phyloP scores from a whole-genome alignment of 2,888 invertebrate genomes.

The Dynastes grantii region DNA sequence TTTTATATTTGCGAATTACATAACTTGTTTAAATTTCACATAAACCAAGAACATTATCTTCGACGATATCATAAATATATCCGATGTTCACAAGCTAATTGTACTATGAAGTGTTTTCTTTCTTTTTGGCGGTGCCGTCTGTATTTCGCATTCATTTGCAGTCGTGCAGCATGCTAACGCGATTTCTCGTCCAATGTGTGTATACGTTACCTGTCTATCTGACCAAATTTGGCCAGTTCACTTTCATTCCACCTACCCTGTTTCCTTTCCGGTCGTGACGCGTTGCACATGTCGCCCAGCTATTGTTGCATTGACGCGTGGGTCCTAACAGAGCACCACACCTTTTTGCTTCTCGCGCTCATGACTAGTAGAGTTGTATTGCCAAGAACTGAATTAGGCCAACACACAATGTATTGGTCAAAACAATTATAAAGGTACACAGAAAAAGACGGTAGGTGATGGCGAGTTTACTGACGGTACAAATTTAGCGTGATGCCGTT shows the following conservation, averaged over 20 bases:
- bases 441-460: neutral
- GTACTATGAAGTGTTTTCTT: neutral
- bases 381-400: conserved; percentile 10
- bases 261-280: conserved; percentile 41
- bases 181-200: conserved; percentile 26
- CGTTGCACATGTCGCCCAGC: conserved; percentile 37
- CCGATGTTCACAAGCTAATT: neutral
- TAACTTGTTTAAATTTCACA: no score
- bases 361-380: neutral
- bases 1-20: no score
- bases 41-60: no score
- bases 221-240: conserved; percentile 55
- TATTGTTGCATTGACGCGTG: conserved; percentile 41
- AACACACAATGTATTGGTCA: conserved; percentile 26
- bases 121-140: conserved; percentile 9
- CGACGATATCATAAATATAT: no score
- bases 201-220: conserved; percentile 39
- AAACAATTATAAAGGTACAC: conserved; percentile 4
- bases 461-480: neutral
- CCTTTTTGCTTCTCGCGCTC: conserved; percentile 26
- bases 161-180: neutral
- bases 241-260: conserved; percentile 53
- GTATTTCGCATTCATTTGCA: conserved; percentile 11
- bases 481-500: neutral
- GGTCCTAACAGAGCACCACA: conserved; percentile 36